Evolutionary conservation across 92 coral and sea anemone genomes (phyloP), one percentile per base, ranked within the genome.

Genomic region (Phenganax stokvisi): DNA sequence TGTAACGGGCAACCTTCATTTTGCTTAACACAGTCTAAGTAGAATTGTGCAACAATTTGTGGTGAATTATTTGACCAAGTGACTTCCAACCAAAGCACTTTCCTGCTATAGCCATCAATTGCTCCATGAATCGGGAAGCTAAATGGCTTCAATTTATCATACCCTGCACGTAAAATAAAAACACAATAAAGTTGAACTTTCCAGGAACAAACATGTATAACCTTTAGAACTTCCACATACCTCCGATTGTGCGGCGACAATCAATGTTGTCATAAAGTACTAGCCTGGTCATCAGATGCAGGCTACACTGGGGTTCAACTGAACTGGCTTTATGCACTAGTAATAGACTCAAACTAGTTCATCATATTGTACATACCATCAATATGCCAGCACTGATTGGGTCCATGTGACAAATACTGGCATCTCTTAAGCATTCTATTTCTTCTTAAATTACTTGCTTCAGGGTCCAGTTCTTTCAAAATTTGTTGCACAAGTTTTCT

Each of bases 401-500:
- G 82, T 17, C 72, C 82, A 27, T 63, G 72, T 61, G 85, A 82
- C 17, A 79, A 52, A 61, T 79, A 85, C 74, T 79, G 77, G 57
- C 87, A 52, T 56, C 87, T 65, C 72, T 80, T 83, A 6, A 86
- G 83, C 58, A 64, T 83, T 30, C 62, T 86, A 59, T 71, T 75
- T 75, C 71, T 86, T 61, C 89, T 66, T 57, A 75, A 65, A 13
- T 25, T 67, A 52, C 90, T 87, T 31, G 88, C 88, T 54, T 85
- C 88, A 0, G 91, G 91, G 80, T 85, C 88, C n/a, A 85, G 86
- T 64, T 88, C 84, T 25, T 77, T 84, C 17, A 88, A 80, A 58
- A 88, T 57, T 85, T 59, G 63, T 75, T 79, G 84, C 59, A 88
- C 90, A 28, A 85, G 84, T 56, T 11, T 58, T 29, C 90, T 56